A percentile compares a stretch with the other conserved stretches of the same genome.
Conservation (phyloP, 1,140 invertebrate genomes). For the Hormaphis cornu region DNA sequence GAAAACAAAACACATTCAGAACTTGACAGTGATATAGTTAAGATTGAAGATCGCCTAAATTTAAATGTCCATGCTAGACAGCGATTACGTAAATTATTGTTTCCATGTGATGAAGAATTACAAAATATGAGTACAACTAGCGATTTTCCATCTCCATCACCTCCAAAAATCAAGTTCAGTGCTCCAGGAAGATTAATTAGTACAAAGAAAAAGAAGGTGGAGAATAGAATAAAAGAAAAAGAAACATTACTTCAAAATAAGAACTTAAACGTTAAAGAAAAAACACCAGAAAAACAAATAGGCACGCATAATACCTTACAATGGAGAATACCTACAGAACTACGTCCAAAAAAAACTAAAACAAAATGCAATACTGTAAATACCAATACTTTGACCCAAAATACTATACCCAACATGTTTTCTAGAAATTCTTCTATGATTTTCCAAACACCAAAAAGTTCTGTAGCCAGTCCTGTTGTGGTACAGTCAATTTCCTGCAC, state of each 20-base stretch:
- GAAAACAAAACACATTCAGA: neutral
- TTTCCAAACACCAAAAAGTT: conserved; percentile 13
- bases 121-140: neutral
- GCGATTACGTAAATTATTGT: conserved; percentile 12
- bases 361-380: neutral
- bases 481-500: neutral
- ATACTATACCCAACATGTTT: neutral
- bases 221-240: neutral
- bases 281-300: neutral
- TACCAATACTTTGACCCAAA: neutral
- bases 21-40: conserved; percentile 1
- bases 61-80: conserved; percentile 3
- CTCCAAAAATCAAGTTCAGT: neutral
- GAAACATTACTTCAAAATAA: neutral
- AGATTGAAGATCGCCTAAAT: conserved; percentile 20
- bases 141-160: conserved; percentile 15
- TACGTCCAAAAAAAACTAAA: conserved; percentile 14
- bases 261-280: neutral
- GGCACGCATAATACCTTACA: neutral
- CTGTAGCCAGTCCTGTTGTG: neutral
- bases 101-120: neutral
- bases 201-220: neutral
- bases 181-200: conserved; percentile 15
- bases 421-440: conserved; percentile 5
- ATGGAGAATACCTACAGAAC: conserved; percentile 12